These are phyloP conservation scores for Ostrea denselamellosa DNA, from an alignment of 1,140 invertebrate species.

Conservation along the genomic window DNA sequence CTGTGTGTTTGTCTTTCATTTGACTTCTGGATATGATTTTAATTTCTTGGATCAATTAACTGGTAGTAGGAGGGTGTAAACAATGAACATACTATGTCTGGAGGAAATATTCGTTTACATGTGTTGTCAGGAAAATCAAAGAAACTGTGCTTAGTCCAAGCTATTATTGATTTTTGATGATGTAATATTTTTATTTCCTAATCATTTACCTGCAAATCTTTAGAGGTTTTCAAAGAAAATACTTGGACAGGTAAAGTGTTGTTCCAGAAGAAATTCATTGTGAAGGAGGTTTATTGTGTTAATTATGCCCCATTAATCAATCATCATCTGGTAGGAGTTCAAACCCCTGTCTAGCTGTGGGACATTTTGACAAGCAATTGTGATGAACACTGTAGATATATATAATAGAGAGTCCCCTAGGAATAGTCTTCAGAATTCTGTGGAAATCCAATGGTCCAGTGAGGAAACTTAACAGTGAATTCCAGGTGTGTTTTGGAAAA, in stretches of 20 bases:
- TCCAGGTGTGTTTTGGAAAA: too few species aligned
- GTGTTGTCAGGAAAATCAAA: slow-evolving; percentile 21
- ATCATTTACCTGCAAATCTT: background rate
- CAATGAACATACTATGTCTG: slow-evolving; percentile 14
- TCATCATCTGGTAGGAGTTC: slow-evolving; percentile 21
- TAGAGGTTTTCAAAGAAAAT: slow-evolving; percentile 5
- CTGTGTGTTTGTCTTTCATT: background rate
- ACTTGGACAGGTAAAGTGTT: slow-evolving; percentile 21
- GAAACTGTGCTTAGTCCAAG: background rate
- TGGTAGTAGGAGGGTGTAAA: background rate
- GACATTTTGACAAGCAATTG: slow-evolving; percentile 22
- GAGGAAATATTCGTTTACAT: slow-evolving; percentile 26
- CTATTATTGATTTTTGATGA: slow-evolving; percentile 31
- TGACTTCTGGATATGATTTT: slow-evolving; percentile 36
- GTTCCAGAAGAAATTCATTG: background rate
- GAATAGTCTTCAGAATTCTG: background rate
- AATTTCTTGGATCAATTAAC: slow-evolving; percentile 28
- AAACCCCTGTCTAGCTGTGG: slow-evolving; percentile 12
- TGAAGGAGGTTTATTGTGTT: slow-evolving; percentile 12
- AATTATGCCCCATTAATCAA: slow-evolving; percentile 20
- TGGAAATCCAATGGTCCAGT: background rate
- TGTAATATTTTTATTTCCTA: slow-evolving; percentile 37
- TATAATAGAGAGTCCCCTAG: background rate
- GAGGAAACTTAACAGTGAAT: background rate
- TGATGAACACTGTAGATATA: slow-evolving; percentile 11